Conservation (phyloP, 2,113 vertebrate genomes). For the Cnemophilus loriae region DNA sequence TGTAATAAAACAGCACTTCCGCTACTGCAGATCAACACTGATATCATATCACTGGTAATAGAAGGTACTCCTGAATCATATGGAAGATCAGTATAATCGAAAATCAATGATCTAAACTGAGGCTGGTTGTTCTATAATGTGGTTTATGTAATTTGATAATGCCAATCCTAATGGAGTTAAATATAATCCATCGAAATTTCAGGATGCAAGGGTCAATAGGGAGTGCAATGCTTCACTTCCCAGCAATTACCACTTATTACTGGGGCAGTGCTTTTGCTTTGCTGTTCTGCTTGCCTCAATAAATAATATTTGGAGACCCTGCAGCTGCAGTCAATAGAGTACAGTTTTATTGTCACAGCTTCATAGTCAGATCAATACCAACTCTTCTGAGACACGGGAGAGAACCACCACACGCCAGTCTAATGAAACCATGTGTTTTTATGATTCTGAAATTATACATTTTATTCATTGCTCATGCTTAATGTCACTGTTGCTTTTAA, state of each 20-base stretch:
- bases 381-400: conserved; percentile 44
- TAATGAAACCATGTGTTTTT: conserved; percentile 64
- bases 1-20: neutral
- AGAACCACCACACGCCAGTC: conserved; percentile 39
- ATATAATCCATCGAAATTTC: conserved; percentile 90
- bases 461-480: conserved; percentile 40
- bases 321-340: conserved; percentile 86
- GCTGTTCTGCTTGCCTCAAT: conserved; percentile 79
- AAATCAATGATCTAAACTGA: conserved; percentile 85
- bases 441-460: conserved; percentile 62
- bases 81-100: conserved; percentile 79
- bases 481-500: conserved; percentile 36
- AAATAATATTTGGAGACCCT: conserved; percentile 92
- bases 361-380: conserved; percentile 81
- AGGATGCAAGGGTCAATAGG: conserved; percentile 84
- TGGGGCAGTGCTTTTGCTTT: conserved; percentile 77
- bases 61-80: conserved; percentile 10
- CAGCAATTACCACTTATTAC: conserved; percentile 98
- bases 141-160: conserved; percentile 91
- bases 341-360: conserved; percentile 85
- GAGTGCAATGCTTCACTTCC: conserved; percentile 82
- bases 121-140: conserved; percentile 59
- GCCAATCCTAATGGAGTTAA: conserved; percentile 94
- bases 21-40: neutral
- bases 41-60: conserved; percentile 8